phyloP scores from a whole-genome alignment of 2,888 invertebrate species.

The Atethmia centrago region DNA sequence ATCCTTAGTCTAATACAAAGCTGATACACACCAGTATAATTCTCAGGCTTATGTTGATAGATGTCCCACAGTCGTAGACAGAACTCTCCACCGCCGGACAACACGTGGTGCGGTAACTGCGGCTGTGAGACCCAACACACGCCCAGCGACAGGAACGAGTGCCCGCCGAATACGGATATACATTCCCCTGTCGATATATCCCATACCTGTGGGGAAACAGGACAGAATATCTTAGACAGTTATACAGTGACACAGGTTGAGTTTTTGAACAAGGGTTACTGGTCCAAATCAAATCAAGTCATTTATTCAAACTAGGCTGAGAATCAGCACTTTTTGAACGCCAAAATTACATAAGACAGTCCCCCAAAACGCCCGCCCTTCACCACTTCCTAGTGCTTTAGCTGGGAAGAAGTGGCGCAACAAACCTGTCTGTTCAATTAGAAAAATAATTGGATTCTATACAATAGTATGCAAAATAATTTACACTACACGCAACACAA shows the following conservation, averaged over 20 bases:
- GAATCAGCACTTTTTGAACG: no score
- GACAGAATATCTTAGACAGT: not conserved
- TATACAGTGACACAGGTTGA: not conserved
- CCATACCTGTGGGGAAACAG: slow-evolving; percentile 76
- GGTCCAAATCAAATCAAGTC: not conserved
- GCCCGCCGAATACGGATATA: slow-evolving; percentile 91
- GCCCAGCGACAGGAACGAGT: slow-evolving; percentile 89
- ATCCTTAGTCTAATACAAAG: not conserved
- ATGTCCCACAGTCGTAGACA: slow-evolving; percentile 92
- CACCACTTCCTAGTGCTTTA: no score
- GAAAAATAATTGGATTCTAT: no score
- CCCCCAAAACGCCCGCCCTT: no score
- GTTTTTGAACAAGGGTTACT: not conserved
- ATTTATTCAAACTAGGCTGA: no score
- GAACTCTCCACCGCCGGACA: slow-evolving; percentile 93
- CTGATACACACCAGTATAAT: slow-evolving; percentile 69
- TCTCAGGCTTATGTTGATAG: slow-evolving; percentile 82
- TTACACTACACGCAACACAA: no score
- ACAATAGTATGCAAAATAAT: no score
- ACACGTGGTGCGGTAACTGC: slow-evolving; percentile 89
- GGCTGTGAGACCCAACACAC: slow-evolving; percentile 92
- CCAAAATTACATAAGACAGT: no score
- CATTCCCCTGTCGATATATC: slow-evolving; percentile 75
- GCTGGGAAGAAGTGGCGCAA: no score
- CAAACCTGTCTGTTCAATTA: no score